Conservation (phyloP, 1,140 invertebrate genomes). For the Ephestia elutella region DNA sequence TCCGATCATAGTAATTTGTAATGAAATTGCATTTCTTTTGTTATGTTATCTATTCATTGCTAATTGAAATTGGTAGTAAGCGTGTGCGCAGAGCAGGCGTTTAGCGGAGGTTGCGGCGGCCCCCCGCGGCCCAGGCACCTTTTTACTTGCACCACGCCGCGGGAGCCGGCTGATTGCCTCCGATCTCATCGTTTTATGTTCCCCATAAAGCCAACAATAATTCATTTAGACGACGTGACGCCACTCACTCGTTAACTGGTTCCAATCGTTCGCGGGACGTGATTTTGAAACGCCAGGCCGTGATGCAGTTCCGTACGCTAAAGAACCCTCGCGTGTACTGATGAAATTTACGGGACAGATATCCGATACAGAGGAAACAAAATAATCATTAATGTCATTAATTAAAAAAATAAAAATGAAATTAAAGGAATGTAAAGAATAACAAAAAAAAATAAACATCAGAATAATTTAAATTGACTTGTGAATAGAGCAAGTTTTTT, state of each 20-base stretch:
- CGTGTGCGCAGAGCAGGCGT: conserved; percentile 54
- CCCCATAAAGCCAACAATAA: conserved; percentile 72
- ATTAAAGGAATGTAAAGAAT: no score
- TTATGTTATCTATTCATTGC: conserved; percentile 53
- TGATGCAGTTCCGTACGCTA: conserved; percentile 19
- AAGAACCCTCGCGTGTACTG: background rate
- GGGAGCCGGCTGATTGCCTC: conserved; percentile 70
- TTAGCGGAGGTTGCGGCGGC: conserved; percentile 51
- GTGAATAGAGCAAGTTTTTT: no score
- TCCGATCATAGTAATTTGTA: conserved; percentile 18
- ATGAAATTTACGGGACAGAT: no score
- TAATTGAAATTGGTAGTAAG: conserved; percentile 67
- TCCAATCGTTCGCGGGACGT: conserved; percentile 47
- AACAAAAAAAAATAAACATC: no score
- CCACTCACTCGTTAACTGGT: conserved; percentile 69
- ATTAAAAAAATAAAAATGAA: no score
- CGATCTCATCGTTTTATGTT: conserved; percentile 71
- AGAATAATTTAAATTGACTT: no score
- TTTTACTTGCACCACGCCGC: conserved; percentile 62
- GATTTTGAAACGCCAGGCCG: conserved; percentile 29
- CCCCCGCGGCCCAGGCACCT: conserved; percentile 61
- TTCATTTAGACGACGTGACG: conserved; percentile 73
- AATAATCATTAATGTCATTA: no score
- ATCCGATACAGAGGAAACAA: no score
- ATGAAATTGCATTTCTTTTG: conserved; percentile 35